A percentile compares a stretch with the other conserved stretches of the same genome.
These are phyloP conservation scores for Dryocosmus kuriphilus DNA, from an alignment of 2,888 invertebrate genomes.

Conservation along the genomic window DNA sequence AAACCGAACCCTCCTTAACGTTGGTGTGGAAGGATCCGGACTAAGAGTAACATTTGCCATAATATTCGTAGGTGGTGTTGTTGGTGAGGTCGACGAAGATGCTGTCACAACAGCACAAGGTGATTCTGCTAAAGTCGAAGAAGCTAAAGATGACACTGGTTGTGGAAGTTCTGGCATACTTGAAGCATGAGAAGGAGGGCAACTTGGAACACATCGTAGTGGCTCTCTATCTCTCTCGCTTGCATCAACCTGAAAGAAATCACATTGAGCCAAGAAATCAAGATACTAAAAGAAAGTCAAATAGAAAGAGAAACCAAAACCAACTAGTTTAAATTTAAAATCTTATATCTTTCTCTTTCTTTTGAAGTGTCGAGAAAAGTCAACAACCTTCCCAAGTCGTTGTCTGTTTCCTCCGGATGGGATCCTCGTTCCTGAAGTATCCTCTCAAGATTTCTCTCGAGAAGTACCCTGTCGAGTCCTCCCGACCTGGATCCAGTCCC, in stretches of 20 bases:
- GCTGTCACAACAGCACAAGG: constrained; percentile 61
- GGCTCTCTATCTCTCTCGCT: constrained; percentile 82
- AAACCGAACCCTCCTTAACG: constrained; percentile 79
- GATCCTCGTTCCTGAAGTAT: constrained; percentile 79
- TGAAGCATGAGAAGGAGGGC: constrained; percentile 79
- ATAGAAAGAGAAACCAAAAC: constrained; percentile 61
- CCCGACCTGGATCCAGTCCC: constrained; percentile 62
- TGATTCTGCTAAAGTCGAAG: constrained; percentile 77
- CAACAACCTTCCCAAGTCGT: constrained; percentile 72
- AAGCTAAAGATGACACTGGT: constrained; percentile 58
- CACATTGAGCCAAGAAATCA: not conserved
- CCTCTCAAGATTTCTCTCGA: constrained; percentile 85
- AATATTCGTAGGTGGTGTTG: constrained; percentile 56
- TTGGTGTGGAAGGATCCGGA: constrained; percentile 71
- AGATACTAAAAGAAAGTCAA: not conserved
- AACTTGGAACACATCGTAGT: constrained; percentile 75
- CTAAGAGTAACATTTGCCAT: constrained; percentile 51
- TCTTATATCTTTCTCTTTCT: constrained; percentile 51
- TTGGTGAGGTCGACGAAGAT: constrained; percentile 52
- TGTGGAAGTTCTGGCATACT: constrained; percentile 83
- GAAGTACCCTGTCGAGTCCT: constrained; percentile 84
- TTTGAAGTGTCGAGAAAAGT: not conserved
- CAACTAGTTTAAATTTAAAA: not conserved
- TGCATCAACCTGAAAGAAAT: constrained; percentile 77
- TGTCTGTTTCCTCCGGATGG: constrained; percentile 69